phyloP scores from a whole-genome alignment of 2,888 invertebrate genomes.

The Meliscaeva auricollis region DNA sequence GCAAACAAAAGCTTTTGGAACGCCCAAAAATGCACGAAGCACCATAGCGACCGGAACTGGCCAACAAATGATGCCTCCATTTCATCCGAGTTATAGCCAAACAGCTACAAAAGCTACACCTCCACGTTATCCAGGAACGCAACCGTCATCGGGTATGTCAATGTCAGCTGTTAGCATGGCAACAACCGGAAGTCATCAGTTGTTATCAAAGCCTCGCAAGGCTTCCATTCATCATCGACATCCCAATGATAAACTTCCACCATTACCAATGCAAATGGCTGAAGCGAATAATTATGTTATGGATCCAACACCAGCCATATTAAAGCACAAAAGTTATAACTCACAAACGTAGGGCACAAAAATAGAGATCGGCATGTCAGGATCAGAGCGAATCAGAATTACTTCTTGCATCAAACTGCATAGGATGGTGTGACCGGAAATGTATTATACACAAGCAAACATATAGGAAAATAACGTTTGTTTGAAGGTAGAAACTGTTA shows the following conservation, averaged over 20 bases:
- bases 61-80: constrained; percentile 55
- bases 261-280: constrained; percentile 87
- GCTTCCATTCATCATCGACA: constrained; percentile 88
- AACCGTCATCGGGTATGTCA: constrained; percentile 74
- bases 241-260: constrained; percentile 91
- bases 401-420: constrained; percentile 51
- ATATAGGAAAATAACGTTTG: background rate
- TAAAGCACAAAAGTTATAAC: constrained; percentile 83
- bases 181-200: constrained; percentile 71
- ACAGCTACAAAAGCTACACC: constrained; percentile 57
- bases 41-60: constrained; percentile 27
- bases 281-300: constrained; percentile 90
- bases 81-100: constrained; percentile 61
- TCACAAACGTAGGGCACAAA: constrained; percentile 79
- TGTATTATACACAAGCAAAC: background rate
- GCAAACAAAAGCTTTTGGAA: constrained; percentile 94
- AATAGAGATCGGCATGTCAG: constrained; percentile 46
- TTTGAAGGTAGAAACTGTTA: background rate
- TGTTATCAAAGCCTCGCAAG: constrained; percentile 85
- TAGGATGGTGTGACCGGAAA: constrained; percentile 36
- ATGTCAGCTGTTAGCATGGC: constrained; percentile 45
- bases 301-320: constrained; percentile 82
- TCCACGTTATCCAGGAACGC: constrained; percentile 77
- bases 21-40: constrained; percentile 87
- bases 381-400: constrained; percentile 36